Base-by-base conservation (phyloP, 2,888 invertebrate species). In the Danaus chrysippus region DNA sequence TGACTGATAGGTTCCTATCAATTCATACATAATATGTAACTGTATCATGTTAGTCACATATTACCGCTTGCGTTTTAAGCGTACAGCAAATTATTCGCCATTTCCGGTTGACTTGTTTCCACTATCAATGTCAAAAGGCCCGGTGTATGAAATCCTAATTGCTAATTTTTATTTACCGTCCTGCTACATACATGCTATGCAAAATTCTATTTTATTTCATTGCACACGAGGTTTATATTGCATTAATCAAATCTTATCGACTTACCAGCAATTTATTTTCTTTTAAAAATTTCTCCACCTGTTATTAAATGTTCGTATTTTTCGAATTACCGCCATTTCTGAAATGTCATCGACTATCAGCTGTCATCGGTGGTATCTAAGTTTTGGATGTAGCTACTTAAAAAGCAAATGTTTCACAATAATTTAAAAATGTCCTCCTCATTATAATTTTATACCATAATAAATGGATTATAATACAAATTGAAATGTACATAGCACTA, bases 141-240 rank as follows among this genome's bases (percentile, higher is more conserved):
- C 67, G 70, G 67, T 73, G 71, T 58, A 54, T 65, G 60, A 69
- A 73, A 72, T 72, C 68, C 73, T 72, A 71, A 74, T 73, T 71
- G 70, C 71, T 65, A 70, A 74, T 69, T 70, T 71, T 72, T 69
- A 71, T 70, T 70, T 63, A 70, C 67, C 56, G 61, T 52, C 61
- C 59, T 59, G 11, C 12, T 23, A 3, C 13, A 10, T 42, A 3
- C 13, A 10, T 42, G 49, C 49, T 60, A 49, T 49, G 44, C 42
- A 15, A 58, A 60, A 58, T 11, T 54, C 42, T 44, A 42, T 34
- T 44, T 56, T 63, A 63, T 53, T 10, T 11, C 13, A 1, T n/a
- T 12, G 5, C 9, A 17, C 12, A 57, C 60, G 57, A 15, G 44
- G 63, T 10, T 34, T 59, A 63, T 34, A 15, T 53, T 60, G 10